phyloP scores from a whole-genome alignment of 2,888 invertebrate genomes.

The Trachelus stipa region DNA sequence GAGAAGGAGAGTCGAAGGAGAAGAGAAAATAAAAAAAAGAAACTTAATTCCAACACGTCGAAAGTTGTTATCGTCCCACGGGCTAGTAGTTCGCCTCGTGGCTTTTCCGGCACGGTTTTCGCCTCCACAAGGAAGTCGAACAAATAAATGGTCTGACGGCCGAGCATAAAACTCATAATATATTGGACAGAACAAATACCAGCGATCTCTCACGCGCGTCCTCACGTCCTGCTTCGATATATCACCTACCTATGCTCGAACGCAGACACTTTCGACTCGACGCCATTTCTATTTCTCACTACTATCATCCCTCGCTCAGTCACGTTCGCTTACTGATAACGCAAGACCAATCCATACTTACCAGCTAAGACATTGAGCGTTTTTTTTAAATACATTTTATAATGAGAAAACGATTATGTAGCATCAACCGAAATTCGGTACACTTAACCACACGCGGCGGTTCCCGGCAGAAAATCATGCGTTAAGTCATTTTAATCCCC shows the following conservation, averaged over 20 bases:
- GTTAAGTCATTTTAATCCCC: too few species aligned
- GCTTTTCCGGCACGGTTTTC: constrained; percentile 29
- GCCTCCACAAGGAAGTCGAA: constrained; percentile 43
- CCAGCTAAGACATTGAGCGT: not conserved
- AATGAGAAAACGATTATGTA: too few species aligned
- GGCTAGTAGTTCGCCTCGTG: not conserved
- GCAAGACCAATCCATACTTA: not conserved
- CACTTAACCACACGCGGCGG: too few species aligned
- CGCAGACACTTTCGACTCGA: constrained; percentile 13
- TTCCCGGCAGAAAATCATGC: too few species aligned
- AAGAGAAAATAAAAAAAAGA: not conserved
- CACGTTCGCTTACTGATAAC: not conserved
- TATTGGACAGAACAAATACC: constrained; percentile 58
- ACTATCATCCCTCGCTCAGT: not conserved
- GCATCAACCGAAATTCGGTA: too few species aligned
- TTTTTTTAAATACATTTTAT: not conserved
- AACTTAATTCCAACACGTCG: not conserved
- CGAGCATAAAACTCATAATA: constrained; percentile 58
- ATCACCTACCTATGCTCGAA: constrained; percentile 35
- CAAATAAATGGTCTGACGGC: constrained; percentile 57
- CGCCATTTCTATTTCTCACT: constrained; percentile 30
- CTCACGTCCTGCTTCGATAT: constrained; percentile 49
- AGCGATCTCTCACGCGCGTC: constrained; percentile 53
- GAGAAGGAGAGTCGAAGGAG: not conserved
- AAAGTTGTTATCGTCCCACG: not conserved